Evolutionary conservation across 2,888 invertebrate genomes (phyloP).

Genomic region (Brachynemurus nebulosus): DNA sequence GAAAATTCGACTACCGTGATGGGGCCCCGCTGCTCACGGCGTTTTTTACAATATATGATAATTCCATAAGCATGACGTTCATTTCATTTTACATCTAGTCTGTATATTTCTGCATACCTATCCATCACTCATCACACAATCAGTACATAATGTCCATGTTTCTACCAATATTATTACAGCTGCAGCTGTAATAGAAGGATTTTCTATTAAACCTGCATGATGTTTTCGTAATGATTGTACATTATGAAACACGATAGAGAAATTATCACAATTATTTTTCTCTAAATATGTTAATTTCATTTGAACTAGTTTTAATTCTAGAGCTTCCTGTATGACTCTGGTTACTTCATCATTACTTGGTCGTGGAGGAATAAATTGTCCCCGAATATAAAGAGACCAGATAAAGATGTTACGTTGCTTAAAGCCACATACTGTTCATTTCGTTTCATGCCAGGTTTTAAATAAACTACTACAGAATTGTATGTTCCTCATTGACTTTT

Average conservation of each 20-base stretch:
- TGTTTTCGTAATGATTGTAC: background rate
- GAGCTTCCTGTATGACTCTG: background rate
- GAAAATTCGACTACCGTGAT: too few species aligned
- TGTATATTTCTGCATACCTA: too few species aligned
- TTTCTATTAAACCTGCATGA: background rate
- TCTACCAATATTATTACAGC: background rate
- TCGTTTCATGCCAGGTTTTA: background rate
- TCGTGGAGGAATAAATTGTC: background rate
- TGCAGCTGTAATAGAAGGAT: background rate
- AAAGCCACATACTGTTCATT: background rate
- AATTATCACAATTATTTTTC: background rate
- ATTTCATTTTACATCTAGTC: too few species aligned
- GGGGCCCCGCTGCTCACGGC: too few species aligned
- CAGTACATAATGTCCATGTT: too few species aligned
- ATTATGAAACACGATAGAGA: background rate
- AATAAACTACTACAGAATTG: background rate
- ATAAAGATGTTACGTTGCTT: background rate
- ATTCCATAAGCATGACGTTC: too few species aligned
- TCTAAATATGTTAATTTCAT: background rate
- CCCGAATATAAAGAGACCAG: background rate
- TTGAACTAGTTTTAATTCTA: background rate
- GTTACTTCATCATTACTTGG: background rate
- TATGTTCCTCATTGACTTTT: slow-evolving; percentile 16
- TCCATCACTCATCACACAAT: too few species aligned
- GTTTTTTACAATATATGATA: too few species aligned